Evolutionary conservation across 2,888 invertebrate genomes (phyloP), one percentile per base, ranked within the genome.

Genomic region (Orgyia antiqua): DNA sequence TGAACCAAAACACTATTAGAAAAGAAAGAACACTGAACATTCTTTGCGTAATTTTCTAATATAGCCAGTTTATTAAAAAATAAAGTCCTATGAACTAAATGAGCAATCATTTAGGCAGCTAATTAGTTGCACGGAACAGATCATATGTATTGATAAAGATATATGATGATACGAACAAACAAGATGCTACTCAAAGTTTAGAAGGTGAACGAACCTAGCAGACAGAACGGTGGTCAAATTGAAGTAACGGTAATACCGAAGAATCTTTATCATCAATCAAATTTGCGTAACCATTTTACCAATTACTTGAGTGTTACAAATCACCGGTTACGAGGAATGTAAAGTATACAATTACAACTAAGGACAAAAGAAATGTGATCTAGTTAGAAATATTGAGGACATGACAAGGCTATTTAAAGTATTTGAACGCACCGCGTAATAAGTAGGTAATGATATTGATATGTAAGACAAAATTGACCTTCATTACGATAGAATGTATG

Each of bases 231-330:
- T 80, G 82, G 78, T 75, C 75, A 80, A 82, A 80, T 77, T 69
- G 72, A 77, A 70, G 62, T 80, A 84, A 86, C 84, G 84, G 84
- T 72, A 72, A 63, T 48, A 36, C 47, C 45, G 54, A 51, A 58
- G 57, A 72, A 76, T 80, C 65, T 75, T 83, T 76, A 84, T 82
- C 86, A 77, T 83, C 76, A 71, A 83, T 84, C 82, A 82, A 79
- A 75, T 82, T 80, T 82, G 79, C 80, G 77, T 80, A 84, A 84
- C 79, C 68, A 24, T 24, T n/a, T 79, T 76, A 73, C 68, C 76
- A 78, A 79, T 80, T 79, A 76, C 60, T 66, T 55, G 60, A 59
- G 54, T 54, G 51, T 43, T 54, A 51, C 55, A 67, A 65, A 66
- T 62, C 63, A 67, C 58, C 66, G 60, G 55, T 41, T 57, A 54